phyloP scores from a whole-genome alignment of 1,140 invertebrate genomes.

The Cardiocondyla obscurior region DNA sequence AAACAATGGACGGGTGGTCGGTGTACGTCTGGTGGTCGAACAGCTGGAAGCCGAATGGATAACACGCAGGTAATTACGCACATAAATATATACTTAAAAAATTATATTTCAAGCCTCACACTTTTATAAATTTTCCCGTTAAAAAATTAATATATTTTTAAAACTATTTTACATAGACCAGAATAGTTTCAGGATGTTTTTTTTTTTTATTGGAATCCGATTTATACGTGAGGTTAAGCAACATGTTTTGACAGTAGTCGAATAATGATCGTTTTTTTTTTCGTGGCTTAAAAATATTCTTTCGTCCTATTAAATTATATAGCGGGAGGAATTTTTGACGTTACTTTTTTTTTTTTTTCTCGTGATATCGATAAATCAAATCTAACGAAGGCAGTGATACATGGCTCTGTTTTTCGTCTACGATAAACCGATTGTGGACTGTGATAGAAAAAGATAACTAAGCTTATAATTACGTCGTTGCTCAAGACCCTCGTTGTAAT shows the following conservation, averaged over 20 bases:
- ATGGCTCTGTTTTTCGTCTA: slow-evolving; percentile 13
- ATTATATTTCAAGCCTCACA: no score
- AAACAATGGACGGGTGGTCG: no score
- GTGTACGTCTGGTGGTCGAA: no score
- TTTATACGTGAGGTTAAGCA: neutral
- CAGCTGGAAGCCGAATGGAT: no score
- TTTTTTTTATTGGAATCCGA: neutral
- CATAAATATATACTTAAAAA: neutral
- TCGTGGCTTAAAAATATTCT: slow-evolving; percentile 2
- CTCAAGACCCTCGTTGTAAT: slow-evolving; percentile 40
- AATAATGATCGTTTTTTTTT: neutral
- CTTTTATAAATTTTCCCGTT: neutral
- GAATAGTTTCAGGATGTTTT: neutral
- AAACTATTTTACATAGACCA: neutral
- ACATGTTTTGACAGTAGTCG: slow-evolving; percentile 26
- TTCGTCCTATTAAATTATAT: neutral
- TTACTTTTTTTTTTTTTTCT: slow-evolving; percentile 25
- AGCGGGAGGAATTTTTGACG: neutral
- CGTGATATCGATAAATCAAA: neutral
- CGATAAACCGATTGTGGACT: neutral
- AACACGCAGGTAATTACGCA: no score
- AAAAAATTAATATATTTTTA: neutral
- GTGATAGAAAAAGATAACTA: slow-evolving; percentile 11
- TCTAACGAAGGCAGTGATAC: neutral
- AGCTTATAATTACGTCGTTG: slow-evolving; percentile 36